Evolutionary conservation across 1,140 invertebrate species (phyloP), one percentile per base, ranked within the genome.

Genomic region (Macrobrachium nipponense): DNA sequence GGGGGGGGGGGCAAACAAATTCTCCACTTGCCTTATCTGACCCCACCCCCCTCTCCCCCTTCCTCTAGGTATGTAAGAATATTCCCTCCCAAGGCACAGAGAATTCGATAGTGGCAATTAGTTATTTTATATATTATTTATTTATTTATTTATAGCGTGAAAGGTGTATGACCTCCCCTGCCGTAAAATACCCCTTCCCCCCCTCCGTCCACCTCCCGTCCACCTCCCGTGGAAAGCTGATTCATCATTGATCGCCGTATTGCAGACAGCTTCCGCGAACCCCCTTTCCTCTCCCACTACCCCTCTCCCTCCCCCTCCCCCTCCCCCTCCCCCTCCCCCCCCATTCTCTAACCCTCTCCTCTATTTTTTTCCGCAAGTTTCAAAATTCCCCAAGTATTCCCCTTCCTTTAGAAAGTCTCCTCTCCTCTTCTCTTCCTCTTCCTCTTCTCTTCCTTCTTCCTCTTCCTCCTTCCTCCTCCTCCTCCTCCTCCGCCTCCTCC

Each of bases 401-500:
- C 27, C 4, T 36, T 36, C 4, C 27, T 36, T 36, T 36, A 36
- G 27, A 36, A 36, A 36, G 27, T 36, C 43, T 20, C 43, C 43
- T 43, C 43, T 43, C 43, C 43, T 36, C n/a, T 23, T 20, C 62
- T 64, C n/a, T 20, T 72, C 68, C 68, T 72, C 68, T n/a, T 72
- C 20, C 68, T 72, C 20, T 10, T n/a, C 62, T 20, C 20, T 5
- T 64, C 62, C 62, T 62, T n/a, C 68, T n/a, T 62, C 61, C 43
- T 20, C 43, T 20, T 43, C 43, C 43, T 43, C 43, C 43, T 23
- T 23, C 43, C 62, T 64, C n/a, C 43, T 72, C 68, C 68, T 72
- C 68, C 68, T 72, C 20, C 68, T 72, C 20, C 20, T n/a, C 68
- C 68, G 20, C 68, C 62, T 20, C 20, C 62, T 64, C 62, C 62